Base-by-base conservation (phyloP, 2,888 invertebrate genomes). In the Malthinus flaveolus region DNA sequence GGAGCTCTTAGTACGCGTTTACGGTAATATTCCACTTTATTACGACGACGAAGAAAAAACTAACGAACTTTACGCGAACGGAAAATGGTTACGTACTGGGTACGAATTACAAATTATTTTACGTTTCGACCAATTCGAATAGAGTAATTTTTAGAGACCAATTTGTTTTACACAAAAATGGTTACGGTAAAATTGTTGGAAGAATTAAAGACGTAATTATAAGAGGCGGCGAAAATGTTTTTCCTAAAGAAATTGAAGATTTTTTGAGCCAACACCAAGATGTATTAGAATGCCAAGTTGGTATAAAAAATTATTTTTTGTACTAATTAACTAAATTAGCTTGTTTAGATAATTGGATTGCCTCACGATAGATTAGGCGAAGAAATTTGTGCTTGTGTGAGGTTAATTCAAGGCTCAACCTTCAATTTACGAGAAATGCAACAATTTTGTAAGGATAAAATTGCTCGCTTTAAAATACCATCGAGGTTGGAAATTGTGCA, bases 31-130 rank as follows among this genome's bases (percentile, higher is more conserved):
- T 91, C 78, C 87, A 45, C 83, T 87, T 31, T 96, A 96, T 78
- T 95, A 90, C 89, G 82, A 83, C 9, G 92, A 94, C 61, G 84
- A 86, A 1, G 85, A 85, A 59, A 90, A 87, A 75, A 95, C 94
- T 0, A 81, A 75, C 15, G 84, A 89, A 66, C 83, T 83, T 0
- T 78, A 93, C 1, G 83, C 83, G 5, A 70, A 80, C 11, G 88
- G 89, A 59, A 82, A 88, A 32, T 96, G 95, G 95, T 80, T 93
- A 15, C 85, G 83, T 69, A 91, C 93, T n/a, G 94, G 94, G 85
- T 90, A 79, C 23, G 23, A n/a, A 69, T 23, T 23, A 3, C 56
- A 5, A 2, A 5, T 23, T 23, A 3, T 23, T 23, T 23, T n/a
- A n/a, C n/a, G n/a, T 23, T 23, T 23, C 23, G 69, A 56, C 49